A percentile compares a stretch with the other conserved stretches of the same genome.
Evolutionary conservation across 2,888 invertebrate species (phyloP).

Genomic region (Synanthedon andrenaeformis): DNA sequence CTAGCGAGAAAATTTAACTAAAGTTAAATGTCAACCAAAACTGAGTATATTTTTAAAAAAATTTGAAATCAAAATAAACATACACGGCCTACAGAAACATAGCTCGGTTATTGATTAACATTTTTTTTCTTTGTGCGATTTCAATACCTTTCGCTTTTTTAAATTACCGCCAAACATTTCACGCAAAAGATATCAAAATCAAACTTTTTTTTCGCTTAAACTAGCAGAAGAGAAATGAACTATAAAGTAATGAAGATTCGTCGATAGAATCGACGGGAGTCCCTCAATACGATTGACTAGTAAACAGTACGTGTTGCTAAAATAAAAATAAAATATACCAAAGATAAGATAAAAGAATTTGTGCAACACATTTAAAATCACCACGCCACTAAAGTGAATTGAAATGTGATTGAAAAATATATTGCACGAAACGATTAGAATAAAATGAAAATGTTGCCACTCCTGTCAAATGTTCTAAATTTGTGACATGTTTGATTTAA

Average conservation of each 20-base stretch:
- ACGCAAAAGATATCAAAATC: conserved; percentile 31
- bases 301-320: conserved; percentile 19
- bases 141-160: conserved; percentile 29
- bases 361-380: conserved; percentile 19
- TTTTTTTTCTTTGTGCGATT: conserved; percentile 13
- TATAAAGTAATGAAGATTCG: conserved; percentile 37
- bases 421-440: conserved; percentile 13
- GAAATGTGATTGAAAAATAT: conserved; percentile 9
- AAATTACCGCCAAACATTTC: conserved; percentile 1
- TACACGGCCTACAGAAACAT: conserved; percentile 4
- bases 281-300: conserved; percentile 57
- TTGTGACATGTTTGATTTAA: conserved; percentile 5
- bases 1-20: conserved; percentile 31
- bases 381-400: conserved; percentile 5
- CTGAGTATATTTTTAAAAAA: conserved; percentile 15
- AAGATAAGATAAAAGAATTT: conserved; percentile 7
- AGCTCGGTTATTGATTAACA: conserved; percentile 32
- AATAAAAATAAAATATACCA: conserved; percentile 1
- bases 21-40: conserved; percentile 36
- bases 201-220: conserved; percentile 20
- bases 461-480: conserved; percentile 18
- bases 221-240: conserved; percentile 33
- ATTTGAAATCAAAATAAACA: conserved; percentile 3
- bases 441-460: conserved; percentile 43
- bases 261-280: conserved; percentile 29